Conservation (phyloP, 2,888 invertebrate genomes). For the Eristalis pertinax region DNA sequence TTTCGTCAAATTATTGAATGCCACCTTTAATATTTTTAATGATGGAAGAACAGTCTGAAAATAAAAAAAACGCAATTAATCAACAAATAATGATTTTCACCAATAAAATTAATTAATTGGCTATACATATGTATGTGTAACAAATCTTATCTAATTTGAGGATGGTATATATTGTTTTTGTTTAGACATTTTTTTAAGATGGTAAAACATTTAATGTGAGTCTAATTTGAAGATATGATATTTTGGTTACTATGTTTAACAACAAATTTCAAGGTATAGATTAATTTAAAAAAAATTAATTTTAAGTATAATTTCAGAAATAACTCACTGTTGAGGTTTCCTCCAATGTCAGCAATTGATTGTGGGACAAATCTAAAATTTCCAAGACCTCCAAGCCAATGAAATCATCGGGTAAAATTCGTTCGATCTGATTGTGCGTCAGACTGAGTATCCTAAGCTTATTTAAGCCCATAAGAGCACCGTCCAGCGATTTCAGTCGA, state of each 20-base stretch:
- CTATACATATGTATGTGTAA: no score
- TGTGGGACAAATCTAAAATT: slow-evolving; percentile 89
- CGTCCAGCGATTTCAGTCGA: slow-evolving; percentile 86
- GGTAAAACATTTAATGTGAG: no score
- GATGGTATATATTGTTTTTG: no score
- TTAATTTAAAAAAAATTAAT: no score
- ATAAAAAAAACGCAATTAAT: slow-evolving; percentile 10
- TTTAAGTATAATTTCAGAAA: neutral
- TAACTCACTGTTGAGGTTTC: slow-evolving; percentile 89
- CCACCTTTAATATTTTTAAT: slow-evolving; percentile 88
- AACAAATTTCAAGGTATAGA: no score
- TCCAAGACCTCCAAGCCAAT: slow-evolving; percentile 89
- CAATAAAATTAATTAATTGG: no score
- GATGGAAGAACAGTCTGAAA: slow-evolving; percentile 89
- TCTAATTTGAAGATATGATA: no score
- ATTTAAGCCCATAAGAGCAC: slow-evolving; percentile 88
- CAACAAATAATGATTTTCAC: no score
- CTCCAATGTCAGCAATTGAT: slow-evolving; percentile 88
- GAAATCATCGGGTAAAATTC: slow-evolving; percentile 89
- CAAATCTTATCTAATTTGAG: no score
- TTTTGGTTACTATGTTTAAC: no score
- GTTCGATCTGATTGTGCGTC: slow-evolving; percentile 88
- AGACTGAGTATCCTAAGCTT: slow-evolving; percentile 88
- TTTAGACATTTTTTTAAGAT: no score
- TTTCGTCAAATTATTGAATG: slow-evolving; percentile 88